phyloP scores from a whole-genome alignment of 2,888 invertebrate species.

The Cryptosula pallasiana region DNA sequence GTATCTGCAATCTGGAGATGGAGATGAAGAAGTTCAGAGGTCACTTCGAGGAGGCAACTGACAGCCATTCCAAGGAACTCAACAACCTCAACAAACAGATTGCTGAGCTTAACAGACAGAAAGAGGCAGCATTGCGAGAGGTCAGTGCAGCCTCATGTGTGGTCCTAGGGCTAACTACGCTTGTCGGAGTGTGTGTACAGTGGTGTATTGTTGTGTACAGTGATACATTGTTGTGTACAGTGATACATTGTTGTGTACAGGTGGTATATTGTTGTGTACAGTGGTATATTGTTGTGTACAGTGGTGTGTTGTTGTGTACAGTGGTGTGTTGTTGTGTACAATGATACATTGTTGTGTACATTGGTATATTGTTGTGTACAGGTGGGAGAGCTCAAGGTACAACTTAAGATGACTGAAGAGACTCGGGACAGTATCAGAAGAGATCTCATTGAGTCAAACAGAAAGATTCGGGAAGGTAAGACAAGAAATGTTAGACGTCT shows the following conservation, averaged over 20 bases:
- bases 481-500: no score
- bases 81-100: conserved; percentile 48
- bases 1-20: conserved; percentile 72
- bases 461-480: conserved; percentile 78
- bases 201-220: no score
- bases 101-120: conserved; percentile 47
- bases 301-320: no score
- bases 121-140: conserved; percentile 57
- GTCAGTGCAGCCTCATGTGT: no score
- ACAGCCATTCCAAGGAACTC: conserved; percentile 62
- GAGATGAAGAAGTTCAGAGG: conserved; percentile 72
- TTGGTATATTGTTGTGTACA: conserved; percentile 13
- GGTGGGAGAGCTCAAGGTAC: conserved; percentile 68
- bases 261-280: no score
- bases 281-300: no score
- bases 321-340: no score
- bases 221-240: no score
- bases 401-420: conserved; percentile 70
- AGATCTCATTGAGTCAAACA: conserved; percentile 76
- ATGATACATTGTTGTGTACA: no score
- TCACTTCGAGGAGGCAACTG: conserved; percentile 56
- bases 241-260: no score
- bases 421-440: conserved; percentile 74
- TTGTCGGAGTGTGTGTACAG: no score
- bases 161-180: no score